Evolutionary conservation across 2,797 vertebrate species (phyloP).

Genomic region (Odontamblyopus lacepedii): DNA sequence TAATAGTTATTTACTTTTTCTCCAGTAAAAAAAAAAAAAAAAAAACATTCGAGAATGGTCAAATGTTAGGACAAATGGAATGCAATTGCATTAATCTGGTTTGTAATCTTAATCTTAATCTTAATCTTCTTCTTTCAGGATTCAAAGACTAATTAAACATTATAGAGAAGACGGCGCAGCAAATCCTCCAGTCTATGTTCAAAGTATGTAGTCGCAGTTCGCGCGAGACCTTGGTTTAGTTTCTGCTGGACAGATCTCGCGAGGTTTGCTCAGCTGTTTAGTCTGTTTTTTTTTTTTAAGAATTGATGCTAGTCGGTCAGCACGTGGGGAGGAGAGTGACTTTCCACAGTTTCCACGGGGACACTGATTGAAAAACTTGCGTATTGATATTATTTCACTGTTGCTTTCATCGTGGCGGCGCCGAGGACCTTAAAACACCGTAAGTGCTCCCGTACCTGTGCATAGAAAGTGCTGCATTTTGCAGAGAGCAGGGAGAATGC

Average conservation of each 20-base stretch:
- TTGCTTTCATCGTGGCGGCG: slow-evolving; percentile 67
- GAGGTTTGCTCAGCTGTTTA: slow-evolving; percentile 80
- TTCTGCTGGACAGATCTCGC: slow-evolving; percentile 52
- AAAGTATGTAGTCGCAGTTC: slow-evolving; percentile 13
- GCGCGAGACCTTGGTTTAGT: slow-evolving; percentile 41
- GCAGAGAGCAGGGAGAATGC: background rate
- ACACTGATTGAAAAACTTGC: slow-evolving; percentile 49
- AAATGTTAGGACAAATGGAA: too few relatives aligned
- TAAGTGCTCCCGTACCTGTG: slow-evolving; percentile 57
- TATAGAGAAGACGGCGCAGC: too few relatives aligned
- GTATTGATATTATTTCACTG: slow-evolving; percentile 15
- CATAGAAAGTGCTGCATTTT: background rate
- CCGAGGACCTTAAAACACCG: slow-evolving; percentile 61
- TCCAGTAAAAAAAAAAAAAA: too few relatives aligned
- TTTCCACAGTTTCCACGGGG: slow-evolving; percentile 55
- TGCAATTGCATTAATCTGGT: too few relatives aligned
- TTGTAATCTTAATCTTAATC: too few relatives aligned
- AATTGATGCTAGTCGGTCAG: slow-evolving; percentile 68
- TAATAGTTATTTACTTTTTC: too few relatives aligned
- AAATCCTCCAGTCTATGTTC: too few relatives aligned
- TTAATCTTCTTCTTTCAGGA: too few relatives aligned
- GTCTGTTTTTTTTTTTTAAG: slow-evolving; percentile 71
- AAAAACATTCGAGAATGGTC: too few relatives aligned
- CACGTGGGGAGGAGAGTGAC: slow-evolving; percentile 80
- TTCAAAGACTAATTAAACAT: too few relatives aligned